A percentile compares a stretch with the other conserved stretches of the same genome.
These are phyloP conservation scores for Ceratothoa steindachneri DNA, from an alignment of 2,888 invertebrate species.

Conservation along the genomic window DNA sequence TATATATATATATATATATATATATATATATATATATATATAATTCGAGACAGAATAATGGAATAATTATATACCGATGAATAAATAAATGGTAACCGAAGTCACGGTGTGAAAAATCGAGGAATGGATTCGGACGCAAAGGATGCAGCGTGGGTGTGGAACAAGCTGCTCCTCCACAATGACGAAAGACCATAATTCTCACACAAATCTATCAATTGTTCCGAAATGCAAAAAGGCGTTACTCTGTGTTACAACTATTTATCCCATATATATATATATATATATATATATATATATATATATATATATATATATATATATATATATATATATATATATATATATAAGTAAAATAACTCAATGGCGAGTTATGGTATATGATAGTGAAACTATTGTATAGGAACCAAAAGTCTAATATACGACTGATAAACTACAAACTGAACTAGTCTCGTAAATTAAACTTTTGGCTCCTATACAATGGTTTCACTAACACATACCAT, in stretches of 20 bases:
- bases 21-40: background rate
- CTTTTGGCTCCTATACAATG: too few relatives aligned
- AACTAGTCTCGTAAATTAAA: too few relatives aligned
- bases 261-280: background rate
- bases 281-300: conserved; percentile 12
- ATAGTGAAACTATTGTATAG: too few relatives aligned
- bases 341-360: background rate
- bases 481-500: too few relatives aligned
- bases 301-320: conserved; percentile 12
- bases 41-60: background rate
- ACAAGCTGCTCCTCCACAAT: background rate
- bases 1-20: background rate
- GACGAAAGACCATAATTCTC: conserved; percentile 1
- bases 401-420: too few relatives aligned
- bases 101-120: background rate
- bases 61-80: background rate
- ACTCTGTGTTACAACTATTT: background rate
- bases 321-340: conserved; percentile 12
- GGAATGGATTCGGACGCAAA: too few relatives aligned
- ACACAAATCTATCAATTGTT: conserved; percentile 8
- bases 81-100: background rate
- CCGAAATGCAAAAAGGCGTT: background rate
- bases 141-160: conserved; percentile 1
- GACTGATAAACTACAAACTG: too few relatives aligned
- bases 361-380: too few relatives aligned